Conservation (phyloP, 2,888 invertebrate species). For the Antitype chi region DNA sequence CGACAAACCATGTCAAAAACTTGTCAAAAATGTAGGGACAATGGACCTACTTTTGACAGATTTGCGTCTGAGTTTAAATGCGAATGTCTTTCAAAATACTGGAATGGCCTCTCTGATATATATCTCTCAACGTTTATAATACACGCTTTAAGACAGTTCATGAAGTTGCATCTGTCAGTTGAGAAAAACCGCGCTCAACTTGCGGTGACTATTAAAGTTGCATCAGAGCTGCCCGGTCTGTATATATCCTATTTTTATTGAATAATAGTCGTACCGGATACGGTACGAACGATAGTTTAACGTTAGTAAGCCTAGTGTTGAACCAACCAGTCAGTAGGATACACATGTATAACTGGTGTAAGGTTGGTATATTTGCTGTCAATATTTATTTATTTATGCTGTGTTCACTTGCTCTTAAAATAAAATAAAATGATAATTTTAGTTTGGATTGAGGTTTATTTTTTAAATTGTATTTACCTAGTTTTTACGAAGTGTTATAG, state of each 20-base stretch:
- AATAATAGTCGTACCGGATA: slow-evolving; percentile 17
- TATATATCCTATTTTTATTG: neutral
- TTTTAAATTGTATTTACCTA: neutral
- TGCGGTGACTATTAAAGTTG: slow-evolving; percentile 23
- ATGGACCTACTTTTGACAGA: no score
- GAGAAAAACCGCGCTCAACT: neutral
- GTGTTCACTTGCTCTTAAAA: neutral
- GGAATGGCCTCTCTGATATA: no score
- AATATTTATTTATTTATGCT: neutral
- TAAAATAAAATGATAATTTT: neutral
- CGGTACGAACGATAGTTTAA: no score
- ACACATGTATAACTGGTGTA: slow-evolving; percentile 1
- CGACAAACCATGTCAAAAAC: no score
- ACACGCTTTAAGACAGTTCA: no score
- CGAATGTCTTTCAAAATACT: no score
- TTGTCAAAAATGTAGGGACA: no score
- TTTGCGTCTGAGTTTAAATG: no score
- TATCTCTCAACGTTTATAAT: neutral
- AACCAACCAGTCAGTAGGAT: slow-evolving; percentile 5
- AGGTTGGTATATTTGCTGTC: slow-evolving; percentile 17
- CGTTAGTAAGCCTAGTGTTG: slow-evolving; percentile 23
- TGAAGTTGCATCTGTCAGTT: neutral
- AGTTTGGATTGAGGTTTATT: rapidly evolving
- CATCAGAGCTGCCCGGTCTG: slow-evolving; percentile 5
- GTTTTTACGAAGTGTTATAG: neutral